Conservation (phyloP, 2,888 invertebrate species). For the Dermolepida albohirtum region DNA sequence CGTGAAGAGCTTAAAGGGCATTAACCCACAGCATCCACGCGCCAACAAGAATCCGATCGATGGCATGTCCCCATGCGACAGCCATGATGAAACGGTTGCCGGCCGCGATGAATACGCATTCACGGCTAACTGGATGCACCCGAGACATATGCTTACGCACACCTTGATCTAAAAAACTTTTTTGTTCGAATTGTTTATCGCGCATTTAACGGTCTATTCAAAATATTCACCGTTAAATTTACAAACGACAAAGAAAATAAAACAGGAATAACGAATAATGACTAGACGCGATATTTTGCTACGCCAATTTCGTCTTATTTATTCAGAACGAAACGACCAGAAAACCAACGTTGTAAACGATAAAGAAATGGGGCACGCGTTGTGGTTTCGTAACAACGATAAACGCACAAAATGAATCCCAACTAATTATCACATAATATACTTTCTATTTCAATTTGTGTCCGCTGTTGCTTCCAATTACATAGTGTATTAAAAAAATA, state of each 20-base stretch:
- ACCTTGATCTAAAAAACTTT: constrained; percentile 34
- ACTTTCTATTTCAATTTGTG: constrained; percentile 25
- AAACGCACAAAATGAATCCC: constrained; percentile 23
- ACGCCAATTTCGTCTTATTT: background rate
- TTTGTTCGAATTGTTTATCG: constrained; percentile 15
- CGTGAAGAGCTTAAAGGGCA: constrained; percentile 55
- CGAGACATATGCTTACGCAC: constrained; percentile 34
- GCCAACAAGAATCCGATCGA: constrained; percentile 53
- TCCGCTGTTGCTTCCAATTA: background rate
- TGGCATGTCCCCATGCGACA: constrained; percentile 51
- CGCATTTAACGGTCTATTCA: constrained; percentile 29
- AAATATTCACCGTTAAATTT: constrained; percentile 30
- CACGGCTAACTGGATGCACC: constrained; percentile 37
- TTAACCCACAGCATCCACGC: constrained; percentile 55
- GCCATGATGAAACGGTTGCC: constrained; percentile 53
- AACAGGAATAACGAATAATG: constrained; percentile 2
- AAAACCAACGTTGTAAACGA: constrained; percentile 24
- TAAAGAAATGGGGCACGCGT: constrained; percentile 37
- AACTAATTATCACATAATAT: constrained; percentile 19
- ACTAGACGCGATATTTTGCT: constrained; percentile 13
- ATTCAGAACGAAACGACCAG: constrained; percentile 19
- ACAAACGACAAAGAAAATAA: constrained; percentile 9
- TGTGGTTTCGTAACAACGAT: constrained; percentile 33
- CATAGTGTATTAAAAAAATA: constrained; percentile 1
- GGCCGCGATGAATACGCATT: constrained; percentile 37